Conservation (phyloP, 2,888 invertebrate genomes). For the Thera britannica region DNA sequence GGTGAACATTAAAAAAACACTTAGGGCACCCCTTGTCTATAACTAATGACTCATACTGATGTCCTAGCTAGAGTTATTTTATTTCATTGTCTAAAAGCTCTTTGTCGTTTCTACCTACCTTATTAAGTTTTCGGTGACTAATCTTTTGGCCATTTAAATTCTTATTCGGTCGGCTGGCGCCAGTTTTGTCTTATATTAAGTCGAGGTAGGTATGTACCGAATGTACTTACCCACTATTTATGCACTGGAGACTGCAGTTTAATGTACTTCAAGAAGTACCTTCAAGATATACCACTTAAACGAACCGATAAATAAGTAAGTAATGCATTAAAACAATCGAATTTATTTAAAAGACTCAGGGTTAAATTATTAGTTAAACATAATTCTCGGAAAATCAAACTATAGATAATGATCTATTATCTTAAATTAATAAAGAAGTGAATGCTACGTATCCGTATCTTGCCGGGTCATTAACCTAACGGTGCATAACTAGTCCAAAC, state of each 20-base stretch:
- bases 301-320: too few relatives aligned
- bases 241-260: background rate
- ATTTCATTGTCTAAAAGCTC: constrained; percentile 9
- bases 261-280: background rate
- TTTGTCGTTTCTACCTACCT: constrained; percentile 1
- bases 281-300: background rate
- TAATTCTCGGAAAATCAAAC: too few relatives aligned
- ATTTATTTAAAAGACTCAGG: too few relatives aligned
- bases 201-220: background rate
- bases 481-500: background rate
- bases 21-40: constrained; percentile 9
- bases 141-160: background rate
- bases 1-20: background rate
- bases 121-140: constrained; percentile 12
- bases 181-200: background rate
- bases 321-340: too few relatives aligned
- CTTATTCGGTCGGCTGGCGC: constrained; percentile 6
- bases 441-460: background rate
- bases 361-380: too few relatives aligned
- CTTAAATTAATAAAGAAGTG: too few relatives aligned
- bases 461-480: constrained; percentile 3
- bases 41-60: background rate
- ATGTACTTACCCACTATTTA: background rate
- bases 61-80: constrained; percentile 5
- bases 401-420: too few relatives aligned